Evolutionary conservation across 2,888 invertebrate genomes (phyloP).

Genomic region (Melitaea athalia): DNA sequence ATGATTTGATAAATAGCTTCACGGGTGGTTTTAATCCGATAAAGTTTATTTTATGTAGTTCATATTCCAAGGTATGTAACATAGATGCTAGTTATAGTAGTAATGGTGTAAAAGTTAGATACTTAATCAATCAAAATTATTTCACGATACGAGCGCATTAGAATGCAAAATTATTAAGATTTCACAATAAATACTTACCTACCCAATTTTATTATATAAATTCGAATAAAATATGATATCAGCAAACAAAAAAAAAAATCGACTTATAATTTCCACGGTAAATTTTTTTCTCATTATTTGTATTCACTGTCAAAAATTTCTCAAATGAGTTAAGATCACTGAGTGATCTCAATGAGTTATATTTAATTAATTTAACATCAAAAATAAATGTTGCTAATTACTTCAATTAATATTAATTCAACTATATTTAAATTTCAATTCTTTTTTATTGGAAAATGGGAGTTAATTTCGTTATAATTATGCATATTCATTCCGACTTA

Average conservation of each 20-base stretch:
- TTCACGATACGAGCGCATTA: constrained; percentile 5
- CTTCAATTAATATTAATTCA: no score
- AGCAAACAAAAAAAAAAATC: no score
- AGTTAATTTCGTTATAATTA: constrained; percentile 20
- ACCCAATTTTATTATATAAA: neutral
- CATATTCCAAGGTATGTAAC: neutral
- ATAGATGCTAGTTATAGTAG: neutral
- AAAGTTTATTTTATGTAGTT: neutral
- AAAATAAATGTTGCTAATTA: no score
- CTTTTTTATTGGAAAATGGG: neutral
- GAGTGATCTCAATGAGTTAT: no score
- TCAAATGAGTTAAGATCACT: no score
- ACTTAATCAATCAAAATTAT: constrained; percentile 11
- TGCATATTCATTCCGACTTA: constrained; percentile 27
- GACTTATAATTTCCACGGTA: no score
- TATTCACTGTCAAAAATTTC: no score
- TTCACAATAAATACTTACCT: constrained; percentile 18
- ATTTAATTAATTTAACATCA: no score
- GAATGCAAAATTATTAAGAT: constrained; percentile 18
- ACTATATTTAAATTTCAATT: no score
- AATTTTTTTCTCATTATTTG: no score
- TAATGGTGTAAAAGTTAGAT: constrained; percentile 12
- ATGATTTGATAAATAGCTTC: neutral
- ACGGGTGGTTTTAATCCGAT: neutral
- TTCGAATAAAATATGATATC: neutral